These are phyloP conservation scores for Himalopsyche japonica DNA, from an alignment of 2,888 invertebrate species.

Conservation along the genomic window DNA sequence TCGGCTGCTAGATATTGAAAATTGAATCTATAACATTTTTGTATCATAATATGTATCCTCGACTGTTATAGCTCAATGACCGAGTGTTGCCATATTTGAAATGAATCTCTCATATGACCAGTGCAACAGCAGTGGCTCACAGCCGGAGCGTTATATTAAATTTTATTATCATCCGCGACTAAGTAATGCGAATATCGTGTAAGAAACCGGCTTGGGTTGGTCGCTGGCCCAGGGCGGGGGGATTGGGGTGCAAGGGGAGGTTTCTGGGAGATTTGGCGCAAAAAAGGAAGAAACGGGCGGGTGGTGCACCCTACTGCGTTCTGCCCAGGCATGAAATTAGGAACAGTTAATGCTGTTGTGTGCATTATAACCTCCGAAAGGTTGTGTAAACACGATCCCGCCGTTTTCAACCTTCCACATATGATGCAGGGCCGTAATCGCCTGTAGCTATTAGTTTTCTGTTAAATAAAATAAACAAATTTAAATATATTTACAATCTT, in stretches of 20 bases:
- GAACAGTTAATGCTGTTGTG: constrained; percentile 38
- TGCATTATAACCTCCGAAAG: constrained; percentile 33
- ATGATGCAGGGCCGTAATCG: background rate
- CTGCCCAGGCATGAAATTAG: constrained; percentile 38
- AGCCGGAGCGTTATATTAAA: constrained; percentile 53
- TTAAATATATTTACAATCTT: background rate
- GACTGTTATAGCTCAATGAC: too few relatives aligned
- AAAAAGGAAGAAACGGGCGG: constrained; percentile 32
- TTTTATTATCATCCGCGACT: constrained; percentile 63
- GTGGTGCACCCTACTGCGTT: constrained; percentile 45
- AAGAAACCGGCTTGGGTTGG: constrained; percentile 56
- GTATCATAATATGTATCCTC: too few relatives aligned
- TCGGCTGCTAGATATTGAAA: too few relatives aligned
- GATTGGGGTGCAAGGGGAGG: constrained; percentile 41
- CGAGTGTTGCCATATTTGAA: background rate
- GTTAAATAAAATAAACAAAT: background rate
- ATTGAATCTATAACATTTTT: too few relatives aligned
- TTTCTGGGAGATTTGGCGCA: background rate
- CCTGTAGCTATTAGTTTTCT: background rate
- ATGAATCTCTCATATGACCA: background rate
- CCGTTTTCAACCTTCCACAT: background rate
- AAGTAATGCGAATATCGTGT: constrained; percentile 65
- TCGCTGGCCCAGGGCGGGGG: constrained; percentile 42
- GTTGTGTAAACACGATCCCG: constrained; percentile 36
- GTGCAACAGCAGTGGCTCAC: background rate